These are phyloP conservation scores for Nothoprocta perdicaria DNA, from an alignment of 2,113 vertebrate species.

Conservation along the genomic window DNA sequence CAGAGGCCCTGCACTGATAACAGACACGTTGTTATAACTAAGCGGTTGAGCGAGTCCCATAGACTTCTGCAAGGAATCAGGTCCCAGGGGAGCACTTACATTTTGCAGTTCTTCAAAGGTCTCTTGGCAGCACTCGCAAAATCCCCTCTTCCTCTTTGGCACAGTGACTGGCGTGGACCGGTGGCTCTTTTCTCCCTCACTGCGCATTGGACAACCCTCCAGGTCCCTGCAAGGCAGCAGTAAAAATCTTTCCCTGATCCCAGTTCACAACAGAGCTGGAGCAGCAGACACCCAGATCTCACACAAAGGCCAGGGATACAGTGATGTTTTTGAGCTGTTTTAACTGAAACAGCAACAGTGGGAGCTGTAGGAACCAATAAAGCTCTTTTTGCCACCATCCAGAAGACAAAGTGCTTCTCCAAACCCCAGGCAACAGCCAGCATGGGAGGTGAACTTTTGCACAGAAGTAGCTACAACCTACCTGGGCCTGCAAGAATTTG, in stretches of 20 bases:
- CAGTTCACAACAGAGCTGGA: neutral
- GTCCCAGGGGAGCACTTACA: slow-evolving; percentile 63
- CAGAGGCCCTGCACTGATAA: accelerated
- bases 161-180: neutral
- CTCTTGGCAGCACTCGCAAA: slow-evolving; percentile 87
- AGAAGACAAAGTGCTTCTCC: neutral
- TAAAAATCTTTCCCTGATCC: neutral
- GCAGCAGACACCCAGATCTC: neutral
- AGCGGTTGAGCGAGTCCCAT: accelerated
- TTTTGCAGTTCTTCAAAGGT: slow-evolving; percentile 80
- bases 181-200: slow-evolving; percentile 25
- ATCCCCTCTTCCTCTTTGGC: slow-evolving; percentile 77
- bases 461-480: slow-evolving; percentile 40
- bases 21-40: accelerated
- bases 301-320: accelerated
- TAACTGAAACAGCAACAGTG: neutral
- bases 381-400: neutral
- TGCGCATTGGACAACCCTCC: slow-evolving; percentile 9
- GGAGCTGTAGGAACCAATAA: neutral
- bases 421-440: neutral
- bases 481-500: slow-evolving; percentile 42
- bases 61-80: neutral
- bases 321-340: neutral
- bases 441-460: accelerated
- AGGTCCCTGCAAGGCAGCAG: slow-evolving; percentile 19